phyloP scores from a whole-genome alignment of 1,140 invertebrate genomes.

The Aphis gossypii region DNA sequence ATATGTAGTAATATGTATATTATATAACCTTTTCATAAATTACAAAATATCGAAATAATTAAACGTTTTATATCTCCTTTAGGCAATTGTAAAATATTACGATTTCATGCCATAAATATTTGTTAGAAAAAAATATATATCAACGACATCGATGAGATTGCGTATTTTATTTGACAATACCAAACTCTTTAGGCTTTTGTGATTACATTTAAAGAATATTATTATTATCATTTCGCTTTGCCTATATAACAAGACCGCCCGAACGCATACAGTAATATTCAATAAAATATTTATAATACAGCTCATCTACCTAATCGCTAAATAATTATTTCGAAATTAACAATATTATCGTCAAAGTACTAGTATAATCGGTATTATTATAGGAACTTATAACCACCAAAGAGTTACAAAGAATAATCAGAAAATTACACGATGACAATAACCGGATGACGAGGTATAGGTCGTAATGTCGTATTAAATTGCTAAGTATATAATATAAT shows the following conservation, averaged over 20 bases:
- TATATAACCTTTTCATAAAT: not conserved
- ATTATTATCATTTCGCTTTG: not conserved
- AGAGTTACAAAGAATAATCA: not conserved
- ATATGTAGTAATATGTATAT: not conserved
- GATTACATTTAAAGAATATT: not conserved
- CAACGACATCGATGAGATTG: not conserved
- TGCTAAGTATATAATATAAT: not conserved
- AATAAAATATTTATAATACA: not conserved
- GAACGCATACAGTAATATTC: not conserved
- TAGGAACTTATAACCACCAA: not conserved
- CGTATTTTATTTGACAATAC: not conserved
- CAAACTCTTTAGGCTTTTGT: not conserved
- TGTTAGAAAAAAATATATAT: not conserved
- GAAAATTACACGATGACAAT: conserved; percentile 27
- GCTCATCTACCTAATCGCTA: not conserved
- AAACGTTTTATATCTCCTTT: not conserved
- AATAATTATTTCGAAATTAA: not conserved
- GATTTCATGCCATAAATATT: not conserved
- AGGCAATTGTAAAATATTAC: not conserved
- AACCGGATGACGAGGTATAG: conserved; percentile 36
- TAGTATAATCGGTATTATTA: not conserved
- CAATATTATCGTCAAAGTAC: not conserved
- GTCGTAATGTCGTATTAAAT: conserved; percentile 1
- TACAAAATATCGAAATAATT: not conserved
- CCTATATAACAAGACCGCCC: not conserved